Evolutionary conservation across 2,113 vertebrate genomes (phyloP), one percentile per base, ranked within the genome.

Genomic region (Desmodus rotundus): DNA sequence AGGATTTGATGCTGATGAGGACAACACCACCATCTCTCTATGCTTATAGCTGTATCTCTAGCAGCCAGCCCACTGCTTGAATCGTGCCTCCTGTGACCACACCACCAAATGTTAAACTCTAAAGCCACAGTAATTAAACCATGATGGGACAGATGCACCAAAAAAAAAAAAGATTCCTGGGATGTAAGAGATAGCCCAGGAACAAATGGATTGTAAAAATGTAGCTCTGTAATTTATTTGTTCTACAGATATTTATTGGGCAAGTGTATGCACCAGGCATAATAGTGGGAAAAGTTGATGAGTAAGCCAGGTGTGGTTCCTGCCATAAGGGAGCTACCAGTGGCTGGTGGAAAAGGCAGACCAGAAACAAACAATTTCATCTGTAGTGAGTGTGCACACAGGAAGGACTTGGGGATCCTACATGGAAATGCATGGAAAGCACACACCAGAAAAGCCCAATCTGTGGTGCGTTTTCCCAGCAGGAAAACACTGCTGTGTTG

Each of bases 11-110:
- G 4, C 22, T 92, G 50, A 33, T 0, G 0, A 80, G 56, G 63
- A 89, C 80, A 83, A 83, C 56, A 84, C 84, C 24, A n/a, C 50
- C 56, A 45, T 67, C 68, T 93, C 82, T 70, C 86, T 87, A 92
- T 89, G 70, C 17, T 33, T 41, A 63, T 1, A 13, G 26, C 85
- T 50, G 38, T 47, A 26, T 63, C 78, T 78, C 73, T 3, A 33
- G 22, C 10, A 74, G 8, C n/a, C 2, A 73, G 65, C 26, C 50
- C 26, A 38, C 52, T 56, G 45, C 36, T 78, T 77, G 77, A 78
- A 36, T 45, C 54, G 45, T 33, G 33, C 43, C 31, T 88, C 58
- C 33, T 22, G 13, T 22, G 43, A 77, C 61, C 17, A 36, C 41
- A 45, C 22, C 50, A 80, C 19, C 16, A 61, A 56, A 38, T 36